Evolutionary conservation across 2,888 invertebrate genomes (phyloP), one percentile per base, ranked within the genome.

Genomic region (Cerastoderma edule): DNA sequence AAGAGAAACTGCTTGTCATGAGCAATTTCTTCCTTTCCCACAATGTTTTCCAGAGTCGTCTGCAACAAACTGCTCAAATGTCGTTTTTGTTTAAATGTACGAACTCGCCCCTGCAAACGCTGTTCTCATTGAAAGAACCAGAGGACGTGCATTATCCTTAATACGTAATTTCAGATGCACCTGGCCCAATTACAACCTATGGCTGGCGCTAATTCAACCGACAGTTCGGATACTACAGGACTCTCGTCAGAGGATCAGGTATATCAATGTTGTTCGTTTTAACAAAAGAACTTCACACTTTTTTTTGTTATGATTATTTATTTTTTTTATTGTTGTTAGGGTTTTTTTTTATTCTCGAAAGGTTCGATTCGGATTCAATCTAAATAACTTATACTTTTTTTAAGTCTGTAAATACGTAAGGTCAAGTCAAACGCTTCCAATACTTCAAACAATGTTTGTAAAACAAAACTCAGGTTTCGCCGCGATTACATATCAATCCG

Each of bases 191-290:
- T 13, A 53, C 39, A 39, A 16, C 16, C 10, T 13, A 39, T 16
- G 8, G 8, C 39, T 13, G 39, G 39, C 16, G 39, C 8, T 39
- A 16, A 13, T 39, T 39, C n/a, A n/a, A n/a, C 16, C 39, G 8
- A 16, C 8, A 39, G 39, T 13, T 16, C 8, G 2, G 56, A 56
- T 19, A 32, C 16, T 3, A 30, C 56, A 16, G 30, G 32, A 3
- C 27, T 56, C 10, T 56, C 56, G 5, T 5, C 1, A n/a, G 56
- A 56, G 32, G 56, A 56, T 56, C 56, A 56, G 32, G 56, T 56
- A 32, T 32, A 10, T 50, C 10, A 50, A 10, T n/a, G 16, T 6
- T 6, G 22, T 50, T 50, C 6, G 22, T 13, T 10, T 39, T 10
- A 16, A 10, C 8, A 39, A 8, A 10, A 39, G 16, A 16, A 16